Percentiles rank a stretch among this genome's conserved stretches.
Evolutionary conservation across 2,888 invertebrate genomes (phyloP).

Genomic region (Acleris laterana): DNA sequence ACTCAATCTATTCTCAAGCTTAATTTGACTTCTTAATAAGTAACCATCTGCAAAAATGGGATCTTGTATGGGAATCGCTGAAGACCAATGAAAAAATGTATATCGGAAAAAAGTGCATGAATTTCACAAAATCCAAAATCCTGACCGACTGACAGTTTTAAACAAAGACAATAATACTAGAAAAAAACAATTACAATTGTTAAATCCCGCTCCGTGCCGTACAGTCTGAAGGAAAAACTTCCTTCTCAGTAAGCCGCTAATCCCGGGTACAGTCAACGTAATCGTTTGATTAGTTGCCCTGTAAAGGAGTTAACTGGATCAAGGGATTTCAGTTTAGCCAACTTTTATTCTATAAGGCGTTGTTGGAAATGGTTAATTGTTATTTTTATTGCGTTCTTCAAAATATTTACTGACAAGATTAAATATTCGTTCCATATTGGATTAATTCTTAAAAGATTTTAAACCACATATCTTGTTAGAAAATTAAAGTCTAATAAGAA

Average conservation of each 20-base stretch:
- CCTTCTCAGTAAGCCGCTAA: constrained; percentile 43
- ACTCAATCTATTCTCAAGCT: too few species aligned
- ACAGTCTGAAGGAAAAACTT: constrained; percentile 40
- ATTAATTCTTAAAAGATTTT: too few species aligned
- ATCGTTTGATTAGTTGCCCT: constrained; percentile 70
- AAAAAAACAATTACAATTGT: not conserved
- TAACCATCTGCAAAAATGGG: too few species aligned
- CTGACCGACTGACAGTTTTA: too few species aligned
- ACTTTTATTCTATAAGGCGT: constrained; percentile 44
- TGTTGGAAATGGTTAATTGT: constrained; percentile 30
- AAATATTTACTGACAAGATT: not conserved
- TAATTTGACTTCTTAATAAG: too few species aligned
- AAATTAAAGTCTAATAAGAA: too few species aligned
- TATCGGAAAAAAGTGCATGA: too few species aligned
- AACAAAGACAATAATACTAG: not conserved
- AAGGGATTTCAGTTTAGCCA: constrained; percentile 49
- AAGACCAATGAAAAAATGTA: too few species aligned
- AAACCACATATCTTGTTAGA: too few species aligned
- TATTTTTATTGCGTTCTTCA: not conserved
- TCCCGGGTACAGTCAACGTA: constrained; percentile 53
- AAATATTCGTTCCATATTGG: too few species aligned
- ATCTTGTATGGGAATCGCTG: too few species aligned
- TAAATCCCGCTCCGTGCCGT: constrained; percentile 1
- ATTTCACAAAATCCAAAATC: too few species aligned
- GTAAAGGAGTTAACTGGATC: constrained; percentile 61